These are phyloP conservation scores for Puntigrus tetrazona DNA, from an alignment of 2,113 vertebrate genomes.

Conservation along the genomic window DNA sequence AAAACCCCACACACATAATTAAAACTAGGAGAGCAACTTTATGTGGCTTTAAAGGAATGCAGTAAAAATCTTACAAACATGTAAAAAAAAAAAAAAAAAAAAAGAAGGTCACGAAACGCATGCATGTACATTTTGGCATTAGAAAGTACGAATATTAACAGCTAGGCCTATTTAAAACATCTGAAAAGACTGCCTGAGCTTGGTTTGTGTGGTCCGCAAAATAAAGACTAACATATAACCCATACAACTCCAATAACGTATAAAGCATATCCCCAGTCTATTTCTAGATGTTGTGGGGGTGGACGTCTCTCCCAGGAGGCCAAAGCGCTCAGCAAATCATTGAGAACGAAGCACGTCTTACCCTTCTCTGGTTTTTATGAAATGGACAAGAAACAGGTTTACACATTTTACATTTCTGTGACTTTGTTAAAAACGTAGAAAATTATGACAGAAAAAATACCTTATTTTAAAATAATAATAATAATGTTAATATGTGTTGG, in stretches of 20 bases:
- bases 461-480: no score
- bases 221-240: background rate
- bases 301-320: background rate
- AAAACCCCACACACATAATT: background rate
- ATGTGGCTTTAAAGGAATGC: conserved; percentile 6
- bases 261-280: background rate
- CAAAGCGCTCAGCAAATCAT: background rate
- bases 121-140: background rate
- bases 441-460: no score
- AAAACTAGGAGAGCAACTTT: background rate
- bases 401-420: no score
- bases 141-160: background rate
- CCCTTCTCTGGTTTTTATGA: no score
- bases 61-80: background rate
- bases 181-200: background rate
- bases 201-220: conserved; percentile 1
- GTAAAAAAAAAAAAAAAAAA: no score
- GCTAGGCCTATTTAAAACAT: background rate
- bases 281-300: conserved; percentile 6
- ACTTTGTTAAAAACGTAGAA: no score
- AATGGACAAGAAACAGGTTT: no score
- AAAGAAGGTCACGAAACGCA: background rate
- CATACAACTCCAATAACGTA: background rate
- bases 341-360: no score
- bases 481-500: no score